Conservation (phyloP, 2,888 invertebrate species). For the Ochlodes sylvanus region DNA sequence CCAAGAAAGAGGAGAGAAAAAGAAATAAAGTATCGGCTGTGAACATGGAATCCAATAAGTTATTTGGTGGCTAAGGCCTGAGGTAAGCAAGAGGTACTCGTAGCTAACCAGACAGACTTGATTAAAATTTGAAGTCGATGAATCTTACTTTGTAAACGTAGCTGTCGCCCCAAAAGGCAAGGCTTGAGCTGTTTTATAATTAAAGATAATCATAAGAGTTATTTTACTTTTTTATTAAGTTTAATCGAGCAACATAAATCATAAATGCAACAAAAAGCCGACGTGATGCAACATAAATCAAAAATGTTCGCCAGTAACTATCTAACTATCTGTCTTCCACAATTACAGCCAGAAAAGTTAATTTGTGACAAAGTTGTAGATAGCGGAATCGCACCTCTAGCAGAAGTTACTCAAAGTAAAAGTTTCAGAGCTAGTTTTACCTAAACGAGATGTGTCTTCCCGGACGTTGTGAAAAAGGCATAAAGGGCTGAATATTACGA, state of each 20-base stretch:
- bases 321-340: constrained; percentile 23
- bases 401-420: constrained; percentile 6
- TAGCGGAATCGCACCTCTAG: constrained; percentile 22
- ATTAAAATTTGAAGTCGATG: too few relatives aligned
- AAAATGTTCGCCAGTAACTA: constrained; percentile 18
- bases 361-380: constrained; percentile 31
- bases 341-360: constrained; percentile 22
- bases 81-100: too few relatives aligned
- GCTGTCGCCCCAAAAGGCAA: too few relatives aligned
- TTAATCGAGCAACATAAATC: not conserved
- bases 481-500: constrained; percentile 25
- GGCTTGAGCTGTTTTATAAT: too few relatives aligned
- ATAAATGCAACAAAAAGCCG: not conserved
- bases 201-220: too few relatives aligned
- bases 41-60: too few relatives aligned
- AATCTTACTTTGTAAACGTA: too few relatives aligned
- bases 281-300: constrained; percentile 16
- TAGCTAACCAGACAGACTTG: too few relatives aligned
- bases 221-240: not conserved
- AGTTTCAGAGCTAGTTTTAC: constrained; percentile 23
- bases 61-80: too few relatives aligned
- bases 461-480: constrained; percentile 3
- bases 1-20: too few relatives aligned
- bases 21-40: too few relatives aligned
- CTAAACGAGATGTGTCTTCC: constrained; percentile 19